A percentile compares a stretch with the other conserved stretches of the same genome.
Conservation (phyloP, 2,113 vertebrate genomes). For the Casuarius casuarius region DNA sequence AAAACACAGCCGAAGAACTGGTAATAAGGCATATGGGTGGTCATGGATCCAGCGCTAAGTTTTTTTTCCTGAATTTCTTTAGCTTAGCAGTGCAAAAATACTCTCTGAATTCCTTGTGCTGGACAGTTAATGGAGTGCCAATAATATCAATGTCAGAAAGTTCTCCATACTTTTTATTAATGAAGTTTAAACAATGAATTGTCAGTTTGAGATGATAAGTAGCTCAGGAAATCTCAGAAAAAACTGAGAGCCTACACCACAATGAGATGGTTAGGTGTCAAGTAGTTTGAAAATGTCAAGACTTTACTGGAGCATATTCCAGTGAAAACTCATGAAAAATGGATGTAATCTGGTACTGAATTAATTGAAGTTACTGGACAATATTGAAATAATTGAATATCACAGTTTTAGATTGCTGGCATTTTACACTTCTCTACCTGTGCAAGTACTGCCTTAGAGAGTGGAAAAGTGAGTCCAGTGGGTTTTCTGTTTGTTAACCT, state of each 20-base stretch:
- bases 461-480: not conserved
- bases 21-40: not conserved
- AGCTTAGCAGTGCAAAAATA: not conserved
- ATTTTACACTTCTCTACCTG: not conserved
- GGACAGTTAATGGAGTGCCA: not conserved
- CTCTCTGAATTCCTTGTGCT: not conserved
- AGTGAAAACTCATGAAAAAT: not conserved
- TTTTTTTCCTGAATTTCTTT: not conserved
- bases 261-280: not conserved
- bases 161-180: not conserved
- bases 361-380: not conserved
- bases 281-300: not conserved
- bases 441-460: not conserved
- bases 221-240: not conserved
- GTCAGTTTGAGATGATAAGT: not conserved
- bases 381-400: not conserved
- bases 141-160: not conserved
- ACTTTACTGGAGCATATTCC: not conserved
- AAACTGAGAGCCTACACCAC: not conserved
- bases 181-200: not conserved
- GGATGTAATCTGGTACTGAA: not conserved
- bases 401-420: not conserved
- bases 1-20: not conserved
- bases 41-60: not conserved
- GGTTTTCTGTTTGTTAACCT: not conserved